These are phyloP conservation scores for Eilema depressum DNA, from an alignment of 2,888 invertebrate species.

Conservation along the genomic window DNA sequence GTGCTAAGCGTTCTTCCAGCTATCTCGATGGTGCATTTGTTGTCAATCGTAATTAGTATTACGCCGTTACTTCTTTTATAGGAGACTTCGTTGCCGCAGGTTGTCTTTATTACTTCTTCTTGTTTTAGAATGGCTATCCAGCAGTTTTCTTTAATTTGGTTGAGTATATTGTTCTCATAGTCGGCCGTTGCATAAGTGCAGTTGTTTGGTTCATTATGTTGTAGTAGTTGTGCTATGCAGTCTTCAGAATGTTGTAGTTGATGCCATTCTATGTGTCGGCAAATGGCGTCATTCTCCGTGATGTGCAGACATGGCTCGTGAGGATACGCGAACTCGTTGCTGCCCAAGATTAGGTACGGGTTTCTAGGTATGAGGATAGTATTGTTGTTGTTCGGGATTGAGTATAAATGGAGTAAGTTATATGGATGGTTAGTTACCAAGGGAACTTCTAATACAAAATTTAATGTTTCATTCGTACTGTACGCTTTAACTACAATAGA, in stretches of 20 bases:
- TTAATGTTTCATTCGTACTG: slow-evolving; percentile 39
- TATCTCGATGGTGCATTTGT: slow-evolving; percentile 5
- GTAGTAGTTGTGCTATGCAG: background rate
- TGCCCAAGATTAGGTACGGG: background rate
- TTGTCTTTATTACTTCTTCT: slow-evolving; percentile 45
- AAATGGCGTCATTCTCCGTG: background rate
- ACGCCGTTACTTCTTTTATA: slow-evolving; percentile 42
- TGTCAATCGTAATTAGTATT: slow-evolving; percentile 27
- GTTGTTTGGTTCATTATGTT: background rate
- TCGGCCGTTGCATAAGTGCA: background rate
- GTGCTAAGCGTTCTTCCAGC: background rate
- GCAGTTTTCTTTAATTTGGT: slow-evolving; percentile 48
- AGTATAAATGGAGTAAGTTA: slow-evolving; percentile 44
- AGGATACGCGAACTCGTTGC: background rate
- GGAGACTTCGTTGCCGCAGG: slow-evolving; percentile 35
- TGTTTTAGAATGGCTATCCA: slow-evolving; percentile 47
- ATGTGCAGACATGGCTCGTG: background rate
- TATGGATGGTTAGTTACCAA: slow-evolving; percentile 41
- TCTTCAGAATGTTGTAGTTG: background rate
- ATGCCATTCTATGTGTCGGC: background rate
- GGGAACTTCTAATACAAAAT: slow-evolving; percentile 44
- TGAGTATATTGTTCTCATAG: slow-evolving; percentile 38
- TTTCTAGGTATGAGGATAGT: slow-evolving; percentile 21
- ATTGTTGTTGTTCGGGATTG: slow-evolving; percentile 41
- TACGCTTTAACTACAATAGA: slow-evolving; percentile 33